These are phyloP conservation scores for Macaria notata DNA, from an alignment of 2,888 invertebrate species.

Conservation along the genomic window DNA sequence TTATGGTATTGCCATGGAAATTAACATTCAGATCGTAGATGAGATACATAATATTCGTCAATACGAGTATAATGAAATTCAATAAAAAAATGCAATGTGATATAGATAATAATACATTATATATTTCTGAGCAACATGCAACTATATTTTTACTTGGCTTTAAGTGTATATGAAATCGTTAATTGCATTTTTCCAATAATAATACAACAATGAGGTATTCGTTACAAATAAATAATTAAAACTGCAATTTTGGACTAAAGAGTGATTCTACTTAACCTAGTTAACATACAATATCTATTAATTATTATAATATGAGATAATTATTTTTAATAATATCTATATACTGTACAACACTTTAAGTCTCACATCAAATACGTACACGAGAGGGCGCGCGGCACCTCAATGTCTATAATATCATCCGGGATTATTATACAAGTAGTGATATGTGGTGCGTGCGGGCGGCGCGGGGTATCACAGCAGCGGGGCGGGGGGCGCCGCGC, in stretches of 20 bases:
- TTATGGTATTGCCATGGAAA: too few species aligned
- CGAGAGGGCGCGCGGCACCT: conserved; percentile 49
- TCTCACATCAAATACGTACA: conserved; percentile 69
- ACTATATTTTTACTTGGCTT: too few species aligned
- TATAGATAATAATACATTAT: too few species aligned
- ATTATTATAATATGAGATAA: conserved; percentile 58
- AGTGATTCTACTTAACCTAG: conserved; percentile 74
- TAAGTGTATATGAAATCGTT: too few species aligned
- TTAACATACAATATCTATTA: conserved; percentile 56
- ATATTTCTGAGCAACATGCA: too few species aligned
- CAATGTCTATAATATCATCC: conserved; percentile 58
- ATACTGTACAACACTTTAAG: conserved; percentile 77
- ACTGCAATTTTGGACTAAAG: conserved; percentile 74
- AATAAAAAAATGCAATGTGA: too few species aligned
- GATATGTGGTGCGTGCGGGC: conserved; percentile 76
- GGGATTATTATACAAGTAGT: conserved; percentile 60
- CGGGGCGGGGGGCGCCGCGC: conserved; percentile 70
- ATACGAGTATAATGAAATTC: too few species aligned
- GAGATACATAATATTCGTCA: too few species aligned
- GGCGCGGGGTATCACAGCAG: conserved; percentile 65
- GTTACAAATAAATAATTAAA: conserved; percentile 64
- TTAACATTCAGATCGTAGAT: too few species aligned
- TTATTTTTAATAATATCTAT: conserved; percentile 70
- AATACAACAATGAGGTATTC: conserved; percentile 40
- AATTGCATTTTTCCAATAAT: too few species aligned